Evolutionary conservation across 1,140 invertebrate species (phyloP).

Genomic region (Bilobella aurantiaca): DNA sequence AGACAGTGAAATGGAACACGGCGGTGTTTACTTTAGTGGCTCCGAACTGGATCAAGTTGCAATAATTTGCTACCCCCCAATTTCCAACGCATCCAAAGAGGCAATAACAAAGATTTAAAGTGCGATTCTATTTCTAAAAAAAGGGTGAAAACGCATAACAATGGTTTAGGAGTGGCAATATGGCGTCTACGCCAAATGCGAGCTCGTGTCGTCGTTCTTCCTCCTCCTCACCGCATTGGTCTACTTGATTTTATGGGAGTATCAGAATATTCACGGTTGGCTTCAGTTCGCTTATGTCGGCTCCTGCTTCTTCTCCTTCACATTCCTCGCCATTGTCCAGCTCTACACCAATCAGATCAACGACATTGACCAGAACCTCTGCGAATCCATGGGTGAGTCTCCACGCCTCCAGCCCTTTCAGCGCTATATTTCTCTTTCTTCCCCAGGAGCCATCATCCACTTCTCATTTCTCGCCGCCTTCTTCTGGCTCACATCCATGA

Average conservation of each 20-base stretch:
- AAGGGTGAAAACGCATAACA: not conserved
- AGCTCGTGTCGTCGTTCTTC: constrained; percentile 27
- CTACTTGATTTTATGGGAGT: constrained; percentile 32
- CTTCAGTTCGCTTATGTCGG: constrained; percentile 33
- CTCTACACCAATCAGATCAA: constrained; percentile 19
- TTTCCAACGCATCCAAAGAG: constrained; percentile 2
- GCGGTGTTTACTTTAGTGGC: constrained; percentile 18
- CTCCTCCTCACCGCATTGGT: constrained; percentile 29
- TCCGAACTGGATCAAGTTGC: constrained; percentile 26
- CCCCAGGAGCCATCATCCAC: constrained; percentile 64
- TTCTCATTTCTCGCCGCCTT: constrained; percentile 89
- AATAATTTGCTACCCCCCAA: constrained; percentile 25
- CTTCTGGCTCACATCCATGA: constrained; percentile 80
- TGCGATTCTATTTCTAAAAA: too few relatives aligned
- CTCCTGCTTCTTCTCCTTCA: constrained; percentile 25
- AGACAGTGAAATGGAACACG: not conserved
- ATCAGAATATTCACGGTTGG: constrained; percentile 35
- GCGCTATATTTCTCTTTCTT: not conserved
- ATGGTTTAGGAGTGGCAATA: constrained; percentile 21
- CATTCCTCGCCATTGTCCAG: constrained; percentile 25
- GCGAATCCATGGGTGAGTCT: constrained; percentile 29
- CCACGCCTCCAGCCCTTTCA: not conserved
- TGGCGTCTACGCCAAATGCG: constrained; percentile 23
- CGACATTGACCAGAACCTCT: constrained; percentile 10
- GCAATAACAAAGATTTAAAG: not conserved